Conservation (phyloP, 1,140 invertebrate genomes). For the Microplitis demolitor region DNA sequence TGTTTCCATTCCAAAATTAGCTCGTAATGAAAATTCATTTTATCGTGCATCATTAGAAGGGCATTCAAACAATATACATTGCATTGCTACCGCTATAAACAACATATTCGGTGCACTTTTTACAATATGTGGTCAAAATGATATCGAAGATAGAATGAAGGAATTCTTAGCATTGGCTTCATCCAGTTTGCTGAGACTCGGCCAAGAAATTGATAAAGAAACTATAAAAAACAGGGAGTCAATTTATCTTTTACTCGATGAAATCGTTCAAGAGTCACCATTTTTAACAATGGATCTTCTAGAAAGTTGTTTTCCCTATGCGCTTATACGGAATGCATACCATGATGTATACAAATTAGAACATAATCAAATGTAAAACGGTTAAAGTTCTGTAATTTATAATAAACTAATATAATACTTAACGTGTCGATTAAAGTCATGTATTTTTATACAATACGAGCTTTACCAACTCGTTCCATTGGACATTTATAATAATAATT, state of each 20-base stretch:
- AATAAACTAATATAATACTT: no score
- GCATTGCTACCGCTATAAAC: constrained; percentile 94
- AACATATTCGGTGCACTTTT: constrained; percentile 96
- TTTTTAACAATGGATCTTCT: constrained; percentile 97
- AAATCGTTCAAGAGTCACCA: constrained; percentile 96
- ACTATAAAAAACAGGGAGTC: constrained; percentile 92
- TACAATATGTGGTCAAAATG: constrained; percentile 90
- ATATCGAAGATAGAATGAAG: constrained; percentile 97
- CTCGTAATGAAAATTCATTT: constrained; percentile 85
- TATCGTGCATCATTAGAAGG: constrained; percentile 92
- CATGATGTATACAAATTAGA: constrained; percentile 92
- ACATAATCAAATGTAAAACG: constrained; percentile 66
- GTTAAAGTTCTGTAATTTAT: no score
- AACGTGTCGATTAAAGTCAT: no score
- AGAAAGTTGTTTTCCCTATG: constrained; percentile 98
- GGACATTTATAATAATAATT: no score
- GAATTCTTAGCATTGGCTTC: constrained; percentile 97
- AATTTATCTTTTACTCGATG: constrained; percentile 92
- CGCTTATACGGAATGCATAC: constrained; percentile 94
- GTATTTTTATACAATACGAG: no score
- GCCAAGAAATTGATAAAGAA: constrained; percentile 95
- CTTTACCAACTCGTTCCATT: no score
- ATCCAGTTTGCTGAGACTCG: constrained; percentile 90
- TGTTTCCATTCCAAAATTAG: constrained; percentile 96
- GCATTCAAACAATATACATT: constrained; percentile 98